Percentiles rank a stretch among this genome's conserved stretches.
These are phyloP conservation scores for Naso thynnoides DNA, from an alignment of 2,797 vertebrate species.

Conservation along the genomic window DNA sequence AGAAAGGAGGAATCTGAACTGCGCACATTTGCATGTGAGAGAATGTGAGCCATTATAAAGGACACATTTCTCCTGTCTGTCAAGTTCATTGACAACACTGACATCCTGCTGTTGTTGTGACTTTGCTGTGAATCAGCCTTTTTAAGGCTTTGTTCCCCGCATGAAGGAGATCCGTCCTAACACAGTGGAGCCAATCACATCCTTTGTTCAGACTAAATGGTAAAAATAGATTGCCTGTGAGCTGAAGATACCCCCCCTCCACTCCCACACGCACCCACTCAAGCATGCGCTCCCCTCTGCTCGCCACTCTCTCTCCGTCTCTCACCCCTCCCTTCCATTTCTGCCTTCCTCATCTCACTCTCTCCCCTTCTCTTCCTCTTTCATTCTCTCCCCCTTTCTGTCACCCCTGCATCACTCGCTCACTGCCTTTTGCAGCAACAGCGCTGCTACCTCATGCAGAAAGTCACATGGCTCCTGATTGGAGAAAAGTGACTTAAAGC, in stretches of 20 bases:
- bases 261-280: conserved; percentile 71
- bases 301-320: conserved; percentile 63
- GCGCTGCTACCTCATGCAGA: conserved; percentile 84
- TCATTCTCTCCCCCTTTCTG: conserved; percentile 46
- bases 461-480: conserved; percentile 85
- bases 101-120: conserved; percentile 69
- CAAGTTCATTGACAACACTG: conserved; percentile 56
- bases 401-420: conserved; percentile 55
- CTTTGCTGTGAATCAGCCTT: conserved; percentile 76
- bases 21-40: conserved; percentile 38
- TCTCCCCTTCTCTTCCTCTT: conserved; percentile 38
- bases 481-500: conserved; percentile 84
- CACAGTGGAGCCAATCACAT: conserved; percentile 77
- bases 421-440: conserved; percentile 75
- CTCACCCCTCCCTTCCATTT: conserved; percentile 65
- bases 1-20: conserved; percentile 23
- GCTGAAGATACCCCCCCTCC: conserved; percentile 70
- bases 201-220: conserved; percentile 83
- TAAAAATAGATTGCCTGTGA: conserved; percentile 84
- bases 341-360: conserved; percentile 61
- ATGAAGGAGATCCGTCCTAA: conserved; percentile 72
- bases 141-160: conserved; percentile 69
- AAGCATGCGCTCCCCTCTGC: conserved; percentile 68
- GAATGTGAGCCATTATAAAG: conserved; percentile 40
- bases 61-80: conserved; percentile 52